phyloP scores from a whole-genome alignment of 2,797 vertebrate species.

The Lepidocolaptes lacrymiger region DNA sequence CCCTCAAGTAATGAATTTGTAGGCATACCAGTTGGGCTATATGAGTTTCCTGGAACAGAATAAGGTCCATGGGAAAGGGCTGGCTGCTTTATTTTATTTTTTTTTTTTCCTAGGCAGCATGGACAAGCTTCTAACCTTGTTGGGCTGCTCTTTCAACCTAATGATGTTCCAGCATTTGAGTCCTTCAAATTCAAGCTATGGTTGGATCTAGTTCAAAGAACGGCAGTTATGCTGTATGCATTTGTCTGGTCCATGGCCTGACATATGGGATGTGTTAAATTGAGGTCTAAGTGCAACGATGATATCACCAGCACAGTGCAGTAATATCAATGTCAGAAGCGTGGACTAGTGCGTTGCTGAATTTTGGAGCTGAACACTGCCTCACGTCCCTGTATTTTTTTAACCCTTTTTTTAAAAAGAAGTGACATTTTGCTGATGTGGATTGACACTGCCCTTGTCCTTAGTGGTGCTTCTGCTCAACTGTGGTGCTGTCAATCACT shows the following conservation, averaged over 20 bases:
- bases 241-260: conserved; percentile 24
- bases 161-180: conserved; percentile 26
- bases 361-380: background rate
- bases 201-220: conserved; percentile 42
- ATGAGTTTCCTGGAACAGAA: background rate
- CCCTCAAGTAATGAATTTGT: background rate
- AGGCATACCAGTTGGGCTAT: background rate
- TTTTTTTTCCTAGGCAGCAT: background rate
- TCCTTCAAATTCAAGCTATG: conserved; percentile 24
- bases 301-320: conserved; percentile 43
- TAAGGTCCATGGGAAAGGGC: background rate
- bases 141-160: conserved; percentile 14
- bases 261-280: conserved; percentile 59
- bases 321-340: background rate
- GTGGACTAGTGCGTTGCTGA: background rate
- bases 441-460: background rate
- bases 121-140: background rate
- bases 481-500: background rate
- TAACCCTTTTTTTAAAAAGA: background rate
- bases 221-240: conserved; percentile 8
- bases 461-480: background rate
- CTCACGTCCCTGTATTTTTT: background rate
- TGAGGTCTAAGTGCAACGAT: conserved; percentile 16
- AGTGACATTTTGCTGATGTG: background rate
- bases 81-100: conserved; percentile 13